These are phyloP conservation scores for Amaurobius ferox DNA, from an alignment of 2,888 invertebrate genomes.

Conservation along the genomic window DNA sequence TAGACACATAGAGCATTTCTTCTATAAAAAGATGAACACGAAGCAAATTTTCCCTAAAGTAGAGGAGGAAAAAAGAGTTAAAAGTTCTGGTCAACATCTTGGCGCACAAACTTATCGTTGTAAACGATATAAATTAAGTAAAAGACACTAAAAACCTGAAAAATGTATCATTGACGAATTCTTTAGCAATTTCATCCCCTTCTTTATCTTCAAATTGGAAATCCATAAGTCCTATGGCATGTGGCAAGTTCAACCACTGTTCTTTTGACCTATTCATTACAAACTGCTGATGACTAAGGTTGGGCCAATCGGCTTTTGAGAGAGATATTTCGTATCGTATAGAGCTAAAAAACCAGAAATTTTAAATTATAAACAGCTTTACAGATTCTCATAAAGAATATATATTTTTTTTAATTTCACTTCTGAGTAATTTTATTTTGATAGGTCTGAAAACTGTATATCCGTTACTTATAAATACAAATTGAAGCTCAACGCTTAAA, in stretches of 20 bases:
- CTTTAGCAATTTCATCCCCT: slow-evolving; percentile 12
- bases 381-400: too few relatives aligned
- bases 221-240: slow-evolving; percentile 23
- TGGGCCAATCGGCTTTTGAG: slow-evolving; percentile 66
- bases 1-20: slow-evolving; percentile 64
- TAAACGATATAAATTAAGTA: not conserved
- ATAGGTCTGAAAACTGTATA: too few relatives aligned
- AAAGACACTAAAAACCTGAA: slow-evolving; percentile 31
- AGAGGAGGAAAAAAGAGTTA: not conserved
- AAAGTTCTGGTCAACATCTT: too few relatives aligned
- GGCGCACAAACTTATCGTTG: too few relatives aligned
- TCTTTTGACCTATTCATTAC: slow-evolving; percentile 44
- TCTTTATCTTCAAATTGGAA: not conserved
- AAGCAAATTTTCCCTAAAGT: slow-evolving; percentile 48
- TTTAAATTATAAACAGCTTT: too few relatives aligned
- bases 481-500: too few relatives aligned
- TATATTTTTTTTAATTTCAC: too few relatives aligned
- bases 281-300: slow-evolving; percentile 45
- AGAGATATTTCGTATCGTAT: slow-evolving; percentile 49
- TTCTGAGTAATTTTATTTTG: too few relatives aligned
- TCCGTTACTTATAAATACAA: too few relatives aligned
- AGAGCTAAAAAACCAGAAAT: slow-evolving; percentile 12
- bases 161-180: slow-evolving; percentile 41
- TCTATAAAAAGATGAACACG: slow-evolving; percentile 52
- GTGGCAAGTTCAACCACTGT: slow-evolving; percentile 28